Percentiles rank a stretch among this genome's conserved stretches.
Conservation (phyloP, 2,113 vertebrate species). For the Okapia johnstoni region DNA sequence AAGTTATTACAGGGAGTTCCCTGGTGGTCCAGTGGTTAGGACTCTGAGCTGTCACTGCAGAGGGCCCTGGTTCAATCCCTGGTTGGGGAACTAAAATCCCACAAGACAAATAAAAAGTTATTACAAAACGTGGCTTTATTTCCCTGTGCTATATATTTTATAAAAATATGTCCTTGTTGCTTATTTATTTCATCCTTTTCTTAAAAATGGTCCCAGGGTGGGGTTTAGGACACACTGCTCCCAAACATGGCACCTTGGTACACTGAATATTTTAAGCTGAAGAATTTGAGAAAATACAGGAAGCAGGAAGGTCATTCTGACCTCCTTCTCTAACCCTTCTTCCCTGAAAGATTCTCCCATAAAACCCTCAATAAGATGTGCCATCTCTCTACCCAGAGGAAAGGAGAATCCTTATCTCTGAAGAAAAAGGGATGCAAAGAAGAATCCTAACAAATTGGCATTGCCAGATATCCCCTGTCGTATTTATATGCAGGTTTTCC, state of each 20-base stretch:
- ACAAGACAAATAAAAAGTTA: not conserved
- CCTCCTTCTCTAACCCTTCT: not conserved
- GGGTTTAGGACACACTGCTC: not conserved
- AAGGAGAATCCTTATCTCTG: not conserved
- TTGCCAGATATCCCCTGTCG: not conserved
- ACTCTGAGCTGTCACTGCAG: not conserved
- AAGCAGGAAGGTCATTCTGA: not conserved
- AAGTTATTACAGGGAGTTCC: not conserved
- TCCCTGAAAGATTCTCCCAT: not conserved
- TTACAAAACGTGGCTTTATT: not conserved
- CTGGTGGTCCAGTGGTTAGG: not conserved
- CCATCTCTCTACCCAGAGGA: not conserved
- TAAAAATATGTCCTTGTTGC: not conserved
- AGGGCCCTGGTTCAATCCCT: not conserved
- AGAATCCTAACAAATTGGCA: not conserved
- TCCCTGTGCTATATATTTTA: not conserved
- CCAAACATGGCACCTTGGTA: not conserved
- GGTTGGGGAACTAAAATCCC: not conserved
- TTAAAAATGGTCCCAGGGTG: not conserved
- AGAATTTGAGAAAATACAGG: not conserved
- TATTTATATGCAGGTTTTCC: not conserved
- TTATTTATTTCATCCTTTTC: not conserved
- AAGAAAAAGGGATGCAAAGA: not conserved
- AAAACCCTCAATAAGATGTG: not conserved
- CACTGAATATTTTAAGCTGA: not conserved